These are phyloP conservation scores for Latheticus oryzae DNA, from an alignment of 2,888 invertebrate genomes.

Conservation along the genomic window DNA sequence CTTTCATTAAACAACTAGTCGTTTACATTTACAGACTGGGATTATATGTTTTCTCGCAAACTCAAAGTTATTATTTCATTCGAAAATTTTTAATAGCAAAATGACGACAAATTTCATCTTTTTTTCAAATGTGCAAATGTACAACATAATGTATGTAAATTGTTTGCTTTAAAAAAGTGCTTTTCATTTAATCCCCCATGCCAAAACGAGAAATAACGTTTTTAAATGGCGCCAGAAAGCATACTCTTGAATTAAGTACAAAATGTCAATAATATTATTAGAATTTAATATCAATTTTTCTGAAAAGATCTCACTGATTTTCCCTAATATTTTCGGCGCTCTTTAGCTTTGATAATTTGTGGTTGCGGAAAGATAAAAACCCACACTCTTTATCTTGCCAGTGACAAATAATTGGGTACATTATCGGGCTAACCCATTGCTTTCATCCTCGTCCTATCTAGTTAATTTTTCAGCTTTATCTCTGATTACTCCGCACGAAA, in stretches of 20 bases:
- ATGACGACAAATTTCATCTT: constrained; percentile 15
- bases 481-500: constrained; percentile 27
- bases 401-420: constrained; percentile 50
- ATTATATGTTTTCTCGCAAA: constrained; percentile 45
- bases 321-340: too few relatives aligned
- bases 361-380: constrained; percentile 14
- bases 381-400: constrained; percentile 45
- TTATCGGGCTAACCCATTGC: constrained; percentile 45
- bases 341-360: constrained; percentile 15
- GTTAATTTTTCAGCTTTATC: constrained; percentile 50
- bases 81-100: constrained; percentile 30
- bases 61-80: constrained; percentile 40
- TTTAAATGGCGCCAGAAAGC: background rate
- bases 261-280: too few relatives aligned
- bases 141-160: constrained; percentile 37
- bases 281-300: too few relatives aligned
- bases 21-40: constrained; percentile 58
- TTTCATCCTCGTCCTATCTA: constrained; percentile 46
- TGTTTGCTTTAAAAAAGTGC: constrained; percentile 32
- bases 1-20: constrained; percentile 64
- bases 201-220: constrained; percentile 20
- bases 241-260: background rate
- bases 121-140: constrained; percentile 23
- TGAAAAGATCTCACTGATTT: too few relatives aligned
- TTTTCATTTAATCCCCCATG: too few relatives aligned